Conservation (phyloP, 2,797 vertebrate genomes). For the Pangasius krempfi region DNA sequence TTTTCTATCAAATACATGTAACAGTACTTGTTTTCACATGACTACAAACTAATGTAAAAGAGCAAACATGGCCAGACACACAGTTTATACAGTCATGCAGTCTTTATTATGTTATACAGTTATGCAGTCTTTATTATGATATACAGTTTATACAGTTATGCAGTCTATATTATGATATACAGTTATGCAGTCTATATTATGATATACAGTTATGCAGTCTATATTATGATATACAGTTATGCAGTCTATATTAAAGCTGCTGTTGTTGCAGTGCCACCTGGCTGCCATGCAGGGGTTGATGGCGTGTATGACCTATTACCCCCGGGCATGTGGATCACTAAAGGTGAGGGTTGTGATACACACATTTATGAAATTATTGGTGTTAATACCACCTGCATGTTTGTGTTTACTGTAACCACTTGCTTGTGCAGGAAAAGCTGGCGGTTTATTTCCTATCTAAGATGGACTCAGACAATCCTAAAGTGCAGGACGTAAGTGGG, state of each 20-base stretch:
- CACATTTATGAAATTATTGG: not conserved
- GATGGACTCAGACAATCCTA: constrained; percentile 81
- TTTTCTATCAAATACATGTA: not conserved
- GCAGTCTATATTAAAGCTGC: not conserved
- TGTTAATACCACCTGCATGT: not conserved
- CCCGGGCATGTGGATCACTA: constrained; percentile 87
- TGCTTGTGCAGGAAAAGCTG: constrained; percentile 83
- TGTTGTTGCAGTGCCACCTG: constrained; percentile 73
- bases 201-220: too few species aligned
- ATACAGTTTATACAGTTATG: too few species aligned
- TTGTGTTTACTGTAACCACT: constrained; percentile 18
- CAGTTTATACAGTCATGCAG: too few species aligned
- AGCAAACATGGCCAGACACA: not conserved
- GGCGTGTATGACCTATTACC: constrained; percentile 87
- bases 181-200: too few species aligned
- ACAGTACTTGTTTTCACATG: not conserved
- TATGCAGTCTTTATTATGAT: too few species aligned
- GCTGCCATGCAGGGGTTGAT: constrained; percentile 88
- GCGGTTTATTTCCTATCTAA: constrained; percentile 85
- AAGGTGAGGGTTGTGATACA: constrained; percentile 68
- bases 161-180: too few species aligned
- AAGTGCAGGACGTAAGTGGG: constrained; percentile 81
- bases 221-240: too few species aligned
- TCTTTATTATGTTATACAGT: too few species aligned
- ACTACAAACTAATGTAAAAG: not conserved